Evolutionary conservation across 2,797 vertebrate genomes (phyloP).

Genomic region (Hylomyscus alleni): DNA sequence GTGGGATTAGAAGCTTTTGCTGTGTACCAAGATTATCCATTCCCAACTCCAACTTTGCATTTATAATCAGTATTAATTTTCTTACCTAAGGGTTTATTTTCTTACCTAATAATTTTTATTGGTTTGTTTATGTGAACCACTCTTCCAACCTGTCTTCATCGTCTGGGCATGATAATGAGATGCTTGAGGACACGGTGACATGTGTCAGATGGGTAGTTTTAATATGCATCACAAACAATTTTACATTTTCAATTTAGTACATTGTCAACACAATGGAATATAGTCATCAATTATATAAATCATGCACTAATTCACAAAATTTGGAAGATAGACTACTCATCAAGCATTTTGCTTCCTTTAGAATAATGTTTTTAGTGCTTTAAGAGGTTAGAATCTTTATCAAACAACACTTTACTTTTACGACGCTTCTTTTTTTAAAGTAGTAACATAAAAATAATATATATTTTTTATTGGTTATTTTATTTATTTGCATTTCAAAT

Average conservation of each 20-base stretch:
- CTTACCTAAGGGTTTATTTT: neutral
- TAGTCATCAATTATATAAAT: conserved; percentile 29
- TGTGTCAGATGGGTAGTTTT: neutral
- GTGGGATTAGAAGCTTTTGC: neutral
- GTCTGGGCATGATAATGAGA: neutral
- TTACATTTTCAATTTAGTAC: conserved; percentile 40
- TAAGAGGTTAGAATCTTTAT: neutral
- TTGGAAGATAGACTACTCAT: conserved; percentile 12
- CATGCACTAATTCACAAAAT: neutral
- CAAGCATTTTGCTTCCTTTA: neutral
- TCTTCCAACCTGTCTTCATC: neutral
- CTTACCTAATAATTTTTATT: neutral
- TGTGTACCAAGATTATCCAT: neutral
- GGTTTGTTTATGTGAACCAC: neutral
- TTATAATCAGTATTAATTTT: neutral
- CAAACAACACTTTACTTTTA: neutral
- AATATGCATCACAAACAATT: neutral
- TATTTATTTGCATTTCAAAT: neutral
- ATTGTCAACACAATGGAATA: neutral
- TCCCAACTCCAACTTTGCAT: neutral
- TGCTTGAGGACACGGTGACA: neutral
- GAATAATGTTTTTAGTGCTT: neutral
- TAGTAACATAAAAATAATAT: neutral
- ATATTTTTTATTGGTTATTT: neutral
- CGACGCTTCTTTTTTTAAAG: neutral